Evolutionary conservation across 1,140 invertebrate genomes (phyloP).

Genomic region (Halictus rubicundus): DNA sequence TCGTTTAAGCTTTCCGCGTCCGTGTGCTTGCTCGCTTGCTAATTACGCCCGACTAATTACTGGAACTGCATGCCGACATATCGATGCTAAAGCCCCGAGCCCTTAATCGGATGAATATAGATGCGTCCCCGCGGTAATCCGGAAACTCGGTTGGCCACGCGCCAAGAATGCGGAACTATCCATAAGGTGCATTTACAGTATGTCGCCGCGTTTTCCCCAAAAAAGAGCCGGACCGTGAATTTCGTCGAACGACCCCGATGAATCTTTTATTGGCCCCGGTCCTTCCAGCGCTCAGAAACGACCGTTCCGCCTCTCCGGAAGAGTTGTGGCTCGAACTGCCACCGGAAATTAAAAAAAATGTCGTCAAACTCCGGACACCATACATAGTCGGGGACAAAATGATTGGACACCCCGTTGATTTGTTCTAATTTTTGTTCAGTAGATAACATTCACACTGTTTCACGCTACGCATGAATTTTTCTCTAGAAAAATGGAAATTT

Average conservation of each 20-base stretch:
- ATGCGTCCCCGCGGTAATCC: conserved; percentile 50
- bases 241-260: not conserved
- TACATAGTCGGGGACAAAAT: too few species aligned
- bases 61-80: conserved; percentile 43
- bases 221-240: conserved; percentile 5
- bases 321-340: not conserved
- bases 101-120: conserved; percentile 58
- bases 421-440: too few species aligned
- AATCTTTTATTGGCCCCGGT: conserved; percentile 27
- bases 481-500: too few species aligned
- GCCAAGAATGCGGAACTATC: conserved; percentile 49
- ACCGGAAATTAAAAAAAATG: not conserved
- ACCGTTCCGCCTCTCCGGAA: not conserved
- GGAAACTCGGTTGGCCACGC: conserved; percentile 45
- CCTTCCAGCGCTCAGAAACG: not conserved
- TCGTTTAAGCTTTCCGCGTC: not conserved
- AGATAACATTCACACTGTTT: too few species aligned
- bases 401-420: too few species aligned
- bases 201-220: conserved; percentile 30
- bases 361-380: not conserved
- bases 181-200: conserved; percentile 50
- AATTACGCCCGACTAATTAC: conserved; percentile 64
- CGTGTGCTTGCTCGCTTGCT: conserved; percentile 12
- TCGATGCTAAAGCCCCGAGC: conserved; percentile 50
- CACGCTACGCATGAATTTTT: too few species aligned